Evolutionary conservation across 2,797 vertebrate species (phyloP).

Genomic region (Acanthurus lineatus): DNA sequence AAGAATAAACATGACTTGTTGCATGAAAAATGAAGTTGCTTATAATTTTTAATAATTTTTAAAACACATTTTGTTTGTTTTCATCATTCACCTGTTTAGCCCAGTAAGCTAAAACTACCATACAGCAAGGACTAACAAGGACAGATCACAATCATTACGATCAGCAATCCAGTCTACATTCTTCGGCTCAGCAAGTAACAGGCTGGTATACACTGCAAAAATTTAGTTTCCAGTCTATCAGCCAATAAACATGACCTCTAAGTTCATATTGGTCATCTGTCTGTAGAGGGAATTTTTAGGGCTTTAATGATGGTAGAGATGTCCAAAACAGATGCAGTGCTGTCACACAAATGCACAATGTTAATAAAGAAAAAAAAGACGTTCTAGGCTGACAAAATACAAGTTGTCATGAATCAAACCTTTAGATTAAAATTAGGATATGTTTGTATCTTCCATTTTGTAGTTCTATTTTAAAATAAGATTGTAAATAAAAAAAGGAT

Average conservation of each 20-base stretch:
- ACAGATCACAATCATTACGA: constrained; percentile 43
- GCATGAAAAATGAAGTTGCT: too few relatives aligned
- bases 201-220: constrained; percentile 43
- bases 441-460: neutral
- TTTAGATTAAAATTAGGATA: neutral
- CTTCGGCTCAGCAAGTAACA: constrained; percentile 49
- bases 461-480: neutral
- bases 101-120: constrained; percentile 20
- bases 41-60: too few relatives aligned
- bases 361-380: neutral
- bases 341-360: neutral
- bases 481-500: neutral
- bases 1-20: neutral
- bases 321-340: constrained; percentile 5
- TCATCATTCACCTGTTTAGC: constrained; percentile 2
- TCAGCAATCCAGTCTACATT: constrained; percentile 24
- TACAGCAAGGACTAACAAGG: constrained; percentile 55
- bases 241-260: constrained; percentile 45
- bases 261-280: neutral
- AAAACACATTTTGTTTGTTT: constrained; percentile 6
- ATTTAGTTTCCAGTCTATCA: constrained; percentile 39
- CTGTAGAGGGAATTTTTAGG: neutral
- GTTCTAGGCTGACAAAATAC: neutral
- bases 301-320: neutral
- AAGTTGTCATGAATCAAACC: neutral